Percentiles rank a stretch among this genome's conserved stretches.
phyloP scores from a whole-genome alignment of 2,113 vertebrate species.

The Progne subis region DNA sequence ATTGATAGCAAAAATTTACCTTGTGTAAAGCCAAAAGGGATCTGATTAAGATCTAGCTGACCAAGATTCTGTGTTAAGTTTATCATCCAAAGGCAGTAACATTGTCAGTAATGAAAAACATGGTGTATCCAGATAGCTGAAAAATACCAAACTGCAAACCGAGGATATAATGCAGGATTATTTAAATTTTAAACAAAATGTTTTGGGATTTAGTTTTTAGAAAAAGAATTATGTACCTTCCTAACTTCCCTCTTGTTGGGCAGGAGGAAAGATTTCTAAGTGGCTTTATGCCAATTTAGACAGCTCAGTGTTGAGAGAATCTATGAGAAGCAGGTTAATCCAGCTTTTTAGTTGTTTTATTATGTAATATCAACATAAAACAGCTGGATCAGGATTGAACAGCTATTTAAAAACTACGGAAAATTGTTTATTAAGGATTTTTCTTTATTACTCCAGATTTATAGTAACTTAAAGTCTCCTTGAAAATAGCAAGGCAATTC shows the following conservation, averaged over 20 bases:
- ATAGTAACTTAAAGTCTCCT: not conserved
- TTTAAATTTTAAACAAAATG: not conserved
- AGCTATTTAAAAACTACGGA: not conserved
- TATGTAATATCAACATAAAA: constrained; percentile 51
- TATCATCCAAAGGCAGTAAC: not conserved
- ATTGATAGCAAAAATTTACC: not conserved
- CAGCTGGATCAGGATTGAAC: constrained; percentile 41
- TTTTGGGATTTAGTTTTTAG: not conserved
- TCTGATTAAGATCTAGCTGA: not conserved
- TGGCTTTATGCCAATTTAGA: constrained; percentile 44
- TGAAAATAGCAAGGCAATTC: not conserved
- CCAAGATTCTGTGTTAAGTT: not conserved
- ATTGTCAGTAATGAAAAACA: not conserved
- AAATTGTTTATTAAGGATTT: constrained; percentile 58
- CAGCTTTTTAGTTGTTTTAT: constrained; percentile 32
- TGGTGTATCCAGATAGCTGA: not conserved
- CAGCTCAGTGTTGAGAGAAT: not conserved
- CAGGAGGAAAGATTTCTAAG: not conserved
- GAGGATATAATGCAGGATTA: not conserved
- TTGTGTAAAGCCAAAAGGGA: not conserved
- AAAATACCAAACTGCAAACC: not conserved
- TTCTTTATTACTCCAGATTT: not conserved
- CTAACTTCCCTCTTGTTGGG: not conserved
- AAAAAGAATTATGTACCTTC: not conserved
- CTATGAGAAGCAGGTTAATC: constrained; percentile 42